Base-by-base conservation (phyloP, 1,140 invertebrate genomes). In the Orchesella cincta region DNA sequence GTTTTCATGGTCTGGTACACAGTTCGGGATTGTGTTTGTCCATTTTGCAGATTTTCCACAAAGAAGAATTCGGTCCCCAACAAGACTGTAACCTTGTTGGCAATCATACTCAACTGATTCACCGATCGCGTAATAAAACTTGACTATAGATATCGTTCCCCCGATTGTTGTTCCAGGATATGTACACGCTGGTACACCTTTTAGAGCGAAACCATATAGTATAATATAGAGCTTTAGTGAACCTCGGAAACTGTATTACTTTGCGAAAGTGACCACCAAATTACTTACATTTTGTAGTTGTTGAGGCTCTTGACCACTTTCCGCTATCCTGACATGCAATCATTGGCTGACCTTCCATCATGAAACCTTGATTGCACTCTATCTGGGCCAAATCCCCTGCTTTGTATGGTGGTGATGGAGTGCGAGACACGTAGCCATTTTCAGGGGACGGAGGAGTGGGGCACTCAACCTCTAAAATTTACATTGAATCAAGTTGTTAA, bases 111-210 rank as follows among this genome's bases (percentile, higher is more conserved):
- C 91, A 28, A 95, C 91, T 20, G 90, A 93, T 84, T 94, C 93
- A 0, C 92, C 92, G 76, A 94, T 92, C 82, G 90, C 90, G 85
- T 94, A 94, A 85, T 92, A 94, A 85, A 94, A 94, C 84, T 93
- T 93, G 1, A 94, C 93, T 0, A 89, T 90, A 1, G 93, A 94
- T 90, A 94, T 93, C 23, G 92, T 89, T 1, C 92, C 93, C 75
- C 92, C 93, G 83, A 93, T 93, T n/a, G 91, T 93, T 16, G 92
- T 93, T 18, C 93, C 93, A 0, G 93, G 93, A 85, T 94, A 94
- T 2, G 92, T 92, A 85, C 93, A 94, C 0, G 93, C 92, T 86
- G 91, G 91, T 33, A 92, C 89, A 88, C 91, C 91, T 92, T 83
- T 3, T 83, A 33, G 39, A 46, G 39, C n/a, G n/a, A n/a, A n/a